Conservation (phyloP, 1,140 invertebrate species). For the Ctenoplectra terminalis region DNA sequence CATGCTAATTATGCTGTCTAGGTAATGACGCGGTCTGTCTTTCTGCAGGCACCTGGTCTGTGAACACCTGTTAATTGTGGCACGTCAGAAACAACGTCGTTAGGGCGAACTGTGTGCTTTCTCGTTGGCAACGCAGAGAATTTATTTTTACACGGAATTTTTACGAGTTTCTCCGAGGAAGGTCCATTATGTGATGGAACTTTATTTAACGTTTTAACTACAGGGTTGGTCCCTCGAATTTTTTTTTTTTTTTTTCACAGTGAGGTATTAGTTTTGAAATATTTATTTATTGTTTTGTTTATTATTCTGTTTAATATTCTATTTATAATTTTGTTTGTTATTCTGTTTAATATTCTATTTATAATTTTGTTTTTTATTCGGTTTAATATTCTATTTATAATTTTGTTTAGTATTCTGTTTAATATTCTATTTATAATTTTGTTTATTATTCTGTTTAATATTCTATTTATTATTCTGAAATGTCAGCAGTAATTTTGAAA, state of each 20-base stretch:
- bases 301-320: too few relatives aligned
- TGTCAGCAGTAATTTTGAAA: too few relatives aligned
- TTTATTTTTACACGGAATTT: background rate
- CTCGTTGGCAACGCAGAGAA: background rate
- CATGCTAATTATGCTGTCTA: conserved; percentile 23
- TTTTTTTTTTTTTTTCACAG: too few relatives aligned
- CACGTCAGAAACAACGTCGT: background rate
- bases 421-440: too few relatives aligned
- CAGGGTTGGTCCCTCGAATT: too few relatives aligned
- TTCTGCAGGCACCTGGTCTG: background rate
- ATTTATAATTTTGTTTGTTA: too few relatives aligned
- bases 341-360: too few relatives aligned
- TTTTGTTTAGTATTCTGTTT: too few relatives aligned
- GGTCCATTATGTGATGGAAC: background rate
- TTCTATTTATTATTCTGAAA: too few relatives aligned
- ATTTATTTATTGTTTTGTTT: too few relatives aligned
- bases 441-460: too few relatives aligned
- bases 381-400: too few relatives aligned
- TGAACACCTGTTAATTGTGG: conserved; percentile 19
- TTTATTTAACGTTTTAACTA: background rate
- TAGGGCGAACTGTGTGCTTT: background rate
- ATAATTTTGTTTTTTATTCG: background rate
- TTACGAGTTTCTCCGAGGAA: background rate
- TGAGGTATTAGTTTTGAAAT: background rate
- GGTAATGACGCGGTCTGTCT: conserved; percentile 1